Percentiles rank a stretch among this genome's conserved stretches.
Conservation (phyloP, 2,113 vertebrate genomes). For the Boleophthalmus pectinirostris region DNA sequence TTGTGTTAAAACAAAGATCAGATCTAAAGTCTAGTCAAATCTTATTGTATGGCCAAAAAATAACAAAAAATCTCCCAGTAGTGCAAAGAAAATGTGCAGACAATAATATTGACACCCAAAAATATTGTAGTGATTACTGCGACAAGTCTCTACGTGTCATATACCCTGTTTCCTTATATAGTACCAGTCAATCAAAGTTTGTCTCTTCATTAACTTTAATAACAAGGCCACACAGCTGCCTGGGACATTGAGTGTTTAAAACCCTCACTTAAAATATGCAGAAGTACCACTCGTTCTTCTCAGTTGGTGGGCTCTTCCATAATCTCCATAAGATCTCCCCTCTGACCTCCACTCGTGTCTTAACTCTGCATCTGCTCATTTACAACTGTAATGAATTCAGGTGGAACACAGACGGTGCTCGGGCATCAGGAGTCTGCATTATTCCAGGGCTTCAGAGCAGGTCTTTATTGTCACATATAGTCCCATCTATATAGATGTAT, state of each 20-base stretch:
- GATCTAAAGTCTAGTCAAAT: no score
- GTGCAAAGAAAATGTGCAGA: no score
- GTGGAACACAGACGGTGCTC: constrained; percentile 29
- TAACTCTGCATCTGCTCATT: constrained; percentile 58
- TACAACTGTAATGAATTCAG: constrained; percentile 66
- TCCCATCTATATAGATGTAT: no score
- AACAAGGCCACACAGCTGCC: background rate
- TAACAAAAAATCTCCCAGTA: no score
- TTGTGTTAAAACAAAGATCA: no score
- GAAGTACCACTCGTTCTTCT: background rate
- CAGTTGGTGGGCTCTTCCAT: constrained; percentile 19
- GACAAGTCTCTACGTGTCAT: no score
- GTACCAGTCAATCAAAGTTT: background rate
- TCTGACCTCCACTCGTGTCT: constrained; percentile 53
- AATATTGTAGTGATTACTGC: no score
- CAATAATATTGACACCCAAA: no score
- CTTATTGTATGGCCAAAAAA: no score
- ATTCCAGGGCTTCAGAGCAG: constrained; percentile 37
- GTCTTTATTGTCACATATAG: constrained; percentile 31
- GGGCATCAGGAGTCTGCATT: constrained; percentile 47
- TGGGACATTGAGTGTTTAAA: background rate
- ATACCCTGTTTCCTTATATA: no score
- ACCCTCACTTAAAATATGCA: background rate
- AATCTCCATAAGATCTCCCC: constrained; percentile 50
- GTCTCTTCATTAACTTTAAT: background rate